Evolutionary conservation across 2,888 invertebrate species (phyloP).

Genomic region (Eueremaeus valkanovi): DNA sequence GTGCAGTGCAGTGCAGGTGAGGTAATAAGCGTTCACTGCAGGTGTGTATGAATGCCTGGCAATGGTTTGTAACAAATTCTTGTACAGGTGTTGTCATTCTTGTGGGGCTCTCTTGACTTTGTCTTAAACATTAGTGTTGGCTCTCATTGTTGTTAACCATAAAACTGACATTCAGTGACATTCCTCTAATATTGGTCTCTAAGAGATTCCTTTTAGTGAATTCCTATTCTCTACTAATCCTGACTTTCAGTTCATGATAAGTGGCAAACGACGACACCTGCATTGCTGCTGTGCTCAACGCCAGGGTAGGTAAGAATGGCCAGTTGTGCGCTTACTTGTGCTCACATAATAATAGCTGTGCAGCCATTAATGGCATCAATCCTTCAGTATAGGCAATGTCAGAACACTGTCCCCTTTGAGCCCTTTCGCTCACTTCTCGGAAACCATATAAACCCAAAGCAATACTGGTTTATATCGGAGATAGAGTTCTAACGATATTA

Average conservation of each 20-base stretch:
- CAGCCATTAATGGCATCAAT: neutral
- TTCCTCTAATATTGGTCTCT: neutral
- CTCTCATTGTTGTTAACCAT: slow-evolving; percentile 13
- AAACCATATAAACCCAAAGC: neutral
- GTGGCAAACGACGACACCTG: slow-evolving; percentile 26
- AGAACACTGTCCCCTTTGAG: slow-evolving; percentile 1
- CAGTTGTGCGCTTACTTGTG: neutral
- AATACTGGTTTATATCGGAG: neutral
- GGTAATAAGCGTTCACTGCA: neutral
- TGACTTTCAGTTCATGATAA: slow-evolving; percentile 13
- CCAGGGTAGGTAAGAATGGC: too few species aligned
- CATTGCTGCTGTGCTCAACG: too few species aligned
- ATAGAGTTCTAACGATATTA: neutral
- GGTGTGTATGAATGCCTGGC: neutral
- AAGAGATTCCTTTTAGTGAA: slow-evolving; percentile 20
- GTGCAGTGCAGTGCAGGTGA: slow-evolving; percentile 1
- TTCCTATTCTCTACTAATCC: slow-evolving; percentile 20
- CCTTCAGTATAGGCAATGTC: neutral
- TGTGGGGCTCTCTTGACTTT: slow-evolving; percentile 31
- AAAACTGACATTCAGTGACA: slow-evolving; percentile 28
- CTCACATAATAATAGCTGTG: neutral
- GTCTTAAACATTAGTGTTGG: slow-evolving; percentile 24
- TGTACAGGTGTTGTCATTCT: slow-evolving; percentile 30
- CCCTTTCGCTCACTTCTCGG: neutral
- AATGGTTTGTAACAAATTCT: slow-evolving; percentile 14